Percentiles rank a stretch among this genome's conserved stretches.
Conservation (phyloP, 2,888 invertebrate genomes). For the Druceiella hillmani region DNA sequence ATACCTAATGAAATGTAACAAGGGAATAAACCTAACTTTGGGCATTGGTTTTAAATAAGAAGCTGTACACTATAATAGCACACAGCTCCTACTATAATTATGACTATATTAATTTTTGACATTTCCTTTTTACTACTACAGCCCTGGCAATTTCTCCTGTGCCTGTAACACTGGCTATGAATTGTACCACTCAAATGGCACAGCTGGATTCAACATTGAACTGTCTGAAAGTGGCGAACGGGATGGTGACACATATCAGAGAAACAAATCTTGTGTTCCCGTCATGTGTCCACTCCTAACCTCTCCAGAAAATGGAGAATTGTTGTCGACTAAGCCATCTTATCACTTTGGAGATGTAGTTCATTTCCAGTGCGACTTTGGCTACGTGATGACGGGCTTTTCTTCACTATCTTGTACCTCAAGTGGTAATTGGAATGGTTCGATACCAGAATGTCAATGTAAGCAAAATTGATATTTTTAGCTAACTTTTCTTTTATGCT, state of each 20-base stretch:
- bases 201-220: slow-evolving; percentile 80
- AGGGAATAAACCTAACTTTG: no score
- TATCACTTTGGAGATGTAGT: slow-evolving; percentile 89
- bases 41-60: no score
- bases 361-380: slow-evolving; percentile 91
- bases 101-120: no score
- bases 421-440: slow-evolving; percentile 90
- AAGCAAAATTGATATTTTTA: slow-evolving; percentile 35
- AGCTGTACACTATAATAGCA: no score
- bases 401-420: slow-evolving; percentile 82
- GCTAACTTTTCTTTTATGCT: no score
- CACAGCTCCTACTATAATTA: no score
- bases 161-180: slow-evolving; percentile 90
- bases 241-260: slow-evolving; percentile 83
- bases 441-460: slow-evolving; percentile 91
- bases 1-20: no score
- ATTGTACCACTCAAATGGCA: slow-evolving; percentile 81
- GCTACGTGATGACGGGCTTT: slow-evolving; percentile 87
- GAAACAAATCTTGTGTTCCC: slow-evolving; percentile 93
- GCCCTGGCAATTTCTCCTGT: slow-evolving; percentile 83
- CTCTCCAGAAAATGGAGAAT: slow-evolving; percentile 79
- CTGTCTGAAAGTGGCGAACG: slow-evolving; percentile 78
- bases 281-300: slow-evolving; percentile 78
- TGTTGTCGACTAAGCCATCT: slow-evolving; percentile 73
- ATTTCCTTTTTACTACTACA: slow-evolving; percentile 36